These are phyloP conservation scores for Philereme vetulata DNA, from an alignment of 2,888 invertebrate genomes.

Conservation along the genomic window DNA sequence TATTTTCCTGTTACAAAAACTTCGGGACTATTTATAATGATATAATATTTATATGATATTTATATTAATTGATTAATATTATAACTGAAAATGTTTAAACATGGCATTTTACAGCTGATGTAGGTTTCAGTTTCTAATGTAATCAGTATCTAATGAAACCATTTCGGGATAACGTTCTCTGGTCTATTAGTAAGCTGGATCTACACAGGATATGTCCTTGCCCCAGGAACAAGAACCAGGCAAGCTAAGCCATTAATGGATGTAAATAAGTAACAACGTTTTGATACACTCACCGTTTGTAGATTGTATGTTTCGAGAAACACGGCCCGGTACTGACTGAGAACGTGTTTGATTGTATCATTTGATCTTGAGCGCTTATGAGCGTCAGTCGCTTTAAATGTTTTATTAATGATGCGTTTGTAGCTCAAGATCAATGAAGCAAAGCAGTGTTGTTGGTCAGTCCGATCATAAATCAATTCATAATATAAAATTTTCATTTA, in stretches of 20 bases:
- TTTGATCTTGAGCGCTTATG: neutral
- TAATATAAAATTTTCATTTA: neutral
- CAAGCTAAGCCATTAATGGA: neutral
- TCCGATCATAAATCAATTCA: constrained; percentile 9
- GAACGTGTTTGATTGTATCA: constrained; percentile 4
- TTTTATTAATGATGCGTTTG: neutral
- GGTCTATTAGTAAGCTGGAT: too few relatives aligned
- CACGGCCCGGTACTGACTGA: constrained; percentile 11
- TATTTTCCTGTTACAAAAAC: too few relatives aligned
- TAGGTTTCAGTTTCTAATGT: too few relatives aligned
- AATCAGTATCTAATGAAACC: too few relatives aligned
- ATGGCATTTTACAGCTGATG: too few relatives aligned
- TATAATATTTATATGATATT: too few relatives aligned
- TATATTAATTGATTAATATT: too few relatives aligned
- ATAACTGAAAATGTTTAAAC: too few relatives aligned
- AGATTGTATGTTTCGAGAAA: neutral
- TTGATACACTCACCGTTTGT: neutral
- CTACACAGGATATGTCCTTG: too few relatives aligned
- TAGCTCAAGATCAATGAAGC: constrained; percentile 1
- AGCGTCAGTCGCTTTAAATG: neutral
- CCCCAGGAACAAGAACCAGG: too few relatives aligned
- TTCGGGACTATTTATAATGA: too few relatives aligned
- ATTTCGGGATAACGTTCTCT: too few relatives aligned
- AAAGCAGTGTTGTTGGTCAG: constrained; percentile 18
- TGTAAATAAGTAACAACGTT: neutral